A percentile compares a stretch with the other conserved stretches of the same genome.
Conservation (phyloP, 2,888 invertebrate species). For the Heliconius charithonia region DNA sequence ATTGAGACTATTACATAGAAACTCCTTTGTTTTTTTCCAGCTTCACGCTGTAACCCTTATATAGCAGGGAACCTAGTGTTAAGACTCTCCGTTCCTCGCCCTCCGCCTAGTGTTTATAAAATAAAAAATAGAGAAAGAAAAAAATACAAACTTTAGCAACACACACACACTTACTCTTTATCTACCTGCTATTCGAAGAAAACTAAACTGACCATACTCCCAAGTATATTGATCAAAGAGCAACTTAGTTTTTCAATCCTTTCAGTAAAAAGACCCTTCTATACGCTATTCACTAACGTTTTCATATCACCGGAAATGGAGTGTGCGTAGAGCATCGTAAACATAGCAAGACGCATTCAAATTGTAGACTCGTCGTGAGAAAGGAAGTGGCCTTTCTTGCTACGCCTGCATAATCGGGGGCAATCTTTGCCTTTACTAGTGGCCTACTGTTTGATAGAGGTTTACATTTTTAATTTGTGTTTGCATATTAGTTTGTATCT, state of each 20-base stretch:
- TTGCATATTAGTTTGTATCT: not conserved
- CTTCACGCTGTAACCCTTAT: not conserved
- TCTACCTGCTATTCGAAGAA: not conserved
- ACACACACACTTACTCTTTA: not conserved
- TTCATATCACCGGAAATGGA: slow-evolving; percentile 74
- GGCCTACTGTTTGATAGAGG: slow-evolving; percentile 39
- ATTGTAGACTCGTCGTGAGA: slow-evolving; percentile 59
- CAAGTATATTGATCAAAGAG: slow-evolving; percentile 45
- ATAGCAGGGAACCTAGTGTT: not conserved
- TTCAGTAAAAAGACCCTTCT: slow-evolving; percentile 30
- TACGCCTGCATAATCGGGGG: slow-evolving; percentile 66
- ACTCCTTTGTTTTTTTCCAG: not conserved
- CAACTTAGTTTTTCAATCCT: slow-evolving; percentile 49
- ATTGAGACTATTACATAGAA: too few species aligned
- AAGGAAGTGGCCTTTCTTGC: slow-evolving; percentile 55
- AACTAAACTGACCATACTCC: not conserved
- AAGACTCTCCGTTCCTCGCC: not conserved
- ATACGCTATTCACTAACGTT: slow-evolving; percentile 60
- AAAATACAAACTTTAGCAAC: not conserved
- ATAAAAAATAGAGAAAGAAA: not conserved
- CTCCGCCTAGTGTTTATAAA: too few species aligned
- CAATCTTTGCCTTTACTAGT: slow-evolving; percentile 53
- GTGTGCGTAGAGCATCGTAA: slow-evolving; percentile 73
- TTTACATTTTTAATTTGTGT: slow-evolving; percentile 36
- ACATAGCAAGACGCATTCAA: slow-evolving; percentile 76